Base-by-base conservation (phyloP, 2,797 vertebrate species). In the Acridotheres tristis region DNA sequence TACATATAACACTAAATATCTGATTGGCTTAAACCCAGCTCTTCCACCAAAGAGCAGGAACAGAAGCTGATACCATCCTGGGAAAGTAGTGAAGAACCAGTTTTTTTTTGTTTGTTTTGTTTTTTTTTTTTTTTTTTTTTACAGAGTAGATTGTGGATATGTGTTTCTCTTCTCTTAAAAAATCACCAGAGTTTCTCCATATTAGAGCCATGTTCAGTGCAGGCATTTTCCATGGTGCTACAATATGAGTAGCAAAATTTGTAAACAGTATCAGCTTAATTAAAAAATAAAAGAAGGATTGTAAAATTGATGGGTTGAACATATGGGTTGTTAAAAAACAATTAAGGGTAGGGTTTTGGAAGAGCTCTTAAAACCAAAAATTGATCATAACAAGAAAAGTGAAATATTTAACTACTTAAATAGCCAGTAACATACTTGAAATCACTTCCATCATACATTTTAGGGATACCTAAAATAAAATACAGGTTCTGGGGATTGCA, bases 311-410 rank as follows among this genome's bases (percentile, higher is more conserved):
- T 93, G 82, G 27, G 42, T 89, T 6, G 48, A 96, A 76, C 81
- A 95, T 93, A 96, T 84, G 74, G 82, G 59, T 61, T 88, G 85
- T 95, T 96, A 95, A 92, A 95, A 94, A 88, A 32, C 62, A 61
- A 84, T 96, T 86, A 94, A 27, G 58, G 43, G 29, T 78, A 47
- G 80, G 68, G 65, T 78, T 93, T 81, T 75, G 81, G 62, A 73
- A 54, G 81, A 71, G 75, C 54, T 88, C 59, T 76, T 96, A 75
- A 91, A 95, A 55, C 22, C 25, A 84, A 84, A 90, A 88, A 86
- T 86, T 86, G 87, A 61, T 92, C 10, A 2, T 90, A 84, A 88
- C 43, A 68, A 81, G 73, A 75, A 72, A 86, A 94, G n/a, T 66
- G 32, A 75, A 81, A 32, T 68, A 85, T 72, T 77, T 80, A 83